These are phyloP conservation scores for Halictus rubicundus DNA, from an alignment of 1,140 invertebrate species.

Conservation along the genomic window DNA sequence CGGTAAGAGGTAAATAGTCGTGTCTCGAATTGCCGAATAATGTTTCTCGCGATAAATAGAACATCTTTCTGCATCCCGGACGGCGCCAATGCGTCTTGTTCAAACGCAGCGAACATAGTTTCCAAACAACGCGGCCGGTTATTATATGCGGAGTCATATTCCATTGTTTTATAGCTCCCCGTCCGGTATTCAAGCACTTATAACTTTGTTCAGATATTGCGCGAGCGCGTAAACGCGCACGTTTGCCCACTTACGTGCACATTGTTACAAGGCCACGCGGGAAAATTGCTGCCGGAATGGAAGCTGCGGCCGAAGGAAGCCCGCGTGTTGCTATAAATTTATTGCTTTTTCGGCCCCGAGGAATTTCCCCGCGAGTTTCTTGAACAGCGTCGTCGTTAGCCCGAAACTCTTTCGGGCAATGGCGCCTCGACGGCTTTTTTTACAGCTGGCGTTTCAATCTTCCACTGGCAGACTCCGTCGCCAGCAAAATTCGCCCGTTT, in stretches of 20 bases:
- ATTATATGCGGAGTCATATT: slow-evolving; percentile 17
- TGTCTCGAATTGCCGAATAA: background rate
- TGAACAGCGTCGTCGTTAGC: background rate
- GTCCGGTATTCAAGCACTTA: slow-evolving; percentile 20
- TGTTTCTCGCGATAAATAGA: too few relatives aligned
- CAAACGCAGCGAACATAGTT: background rate
- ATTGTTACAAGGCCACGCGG: slow-evolving; percentile 7
- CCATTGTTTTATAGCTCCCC: slow-evolving; percentile 12
- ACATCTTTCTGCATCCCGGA: background rate
- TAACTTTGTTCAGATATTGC: slow-evolving; percentile 8
- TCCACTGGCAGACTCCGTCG: too few relatives aligned
- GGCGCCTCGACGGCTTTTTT: too few relatives aligned
- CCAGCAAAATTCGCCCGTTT: too few relatives aligned
- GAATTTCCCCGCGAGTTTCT: slow-evolving; percentile 2
- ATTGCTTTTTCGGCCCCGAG: background rate
- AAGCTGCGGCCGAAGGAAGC: too few relatives aligned
- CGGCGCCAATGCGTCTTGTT: background rate
- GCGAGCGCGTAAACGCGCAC: background rate
- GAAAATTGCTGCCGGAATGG: slow-evolving; percentile 7
- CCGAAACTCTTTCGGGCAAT: background rate
- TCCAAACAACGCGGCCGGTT: background rate
- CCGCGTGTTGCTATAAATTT: background rate
- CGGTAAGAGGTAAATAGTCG: too few relatives aligned
- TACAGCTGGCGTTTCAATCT: too few relatives aligned
- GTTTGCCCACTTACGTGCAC: background rate